Evolutionary conservation across 2,888 invertebrate genomes (phyloP), one percentile per base, ranked within the genome.

Genomic region (Halocaridina rubra): DNA sequence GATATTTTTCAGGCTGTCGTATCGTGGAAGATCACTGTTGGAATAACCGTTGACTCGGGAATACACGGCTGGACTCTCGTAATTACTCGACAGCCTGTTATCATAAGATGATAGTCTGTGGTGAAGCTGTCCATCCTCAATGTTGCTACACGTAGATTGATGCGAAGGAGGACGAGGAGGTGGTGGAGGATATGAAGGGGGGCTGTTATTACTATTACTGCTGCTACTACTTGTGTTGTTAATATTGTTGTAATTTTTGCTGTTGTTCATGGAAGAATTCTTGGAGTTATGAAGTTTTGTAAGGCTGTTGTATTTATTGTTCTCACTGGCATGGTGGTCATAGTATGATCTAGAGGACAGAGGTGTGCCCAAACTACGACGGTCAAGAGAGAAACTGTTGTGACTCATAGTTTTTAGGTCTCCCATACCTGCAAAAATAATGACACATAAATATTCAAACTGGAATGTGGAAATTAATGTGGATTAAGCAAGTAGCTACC

Each of bases 401-500:
- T 86, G 82, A 24, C 86, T 85, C 69, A 88, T 57, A 1, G 85
- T 86, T 74, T 88, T 88, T 30, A 88, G 64, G 80, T 88, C 88
- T 29, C 88, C 88, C 84, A 88, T 81, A 75, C 88, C 88, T 88
- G 85, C 1, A 27, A 19, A 13, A 7, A 61, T n/a, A n/a, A n/a
- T n/a, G n/a, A n/a, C n/a, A n/a, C n/a, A n/a, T n/a, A n/a, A n/a
- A n/a, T n/a, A n/a, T n/a, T n/a, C n/a, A n/a, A n/a, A n/a, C n/a
- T n/a, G n/a, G n/a, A n/a, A n/a, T n/a, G n/a, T n/a, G n/a, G n/a
- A n/a, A n/a, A n/a, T n/a, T n/a, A n/a, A n/a, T n/a, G n/a, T n/a
- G n/a, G n/a, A n/a, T n/a, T n/a, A n/a, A n/a, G n/a, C n/a, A n/a
- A n/a, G n/a, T n/a, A n/a, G n/a, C n/a, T n/a, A n/a, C n/a, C n/a